phyloP scores from a whole-genome alignment of 2,113 vertebrate genomes.

The Loxodonta africana region DNA sequence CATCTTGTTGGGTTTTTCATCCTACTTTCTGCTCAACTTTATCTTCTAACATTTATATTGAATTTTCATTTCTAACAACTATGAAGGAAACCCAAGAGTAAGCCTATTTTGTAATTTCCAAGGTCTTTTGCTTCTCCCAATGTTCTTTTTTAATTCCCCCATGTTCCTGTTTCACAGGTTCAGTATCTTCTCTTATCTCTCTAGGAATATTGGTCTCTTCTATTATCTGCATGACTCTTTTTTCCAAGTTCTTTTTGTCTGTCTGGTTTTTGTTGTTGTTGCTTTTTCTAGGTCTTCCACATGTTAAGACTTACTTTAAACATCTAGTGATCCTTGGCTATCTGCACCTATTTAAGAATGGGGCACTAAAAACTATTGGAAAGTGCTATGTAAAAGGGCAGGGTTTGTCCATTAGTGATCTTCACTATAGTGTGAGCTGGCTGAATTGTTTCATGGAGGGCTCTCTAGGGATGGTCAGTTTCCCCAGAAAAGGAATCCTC shows the following conservation, averaged over 20 bases:
- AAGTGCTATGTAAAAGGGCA: not conserved
- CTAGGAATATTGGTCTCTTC: not conserved
- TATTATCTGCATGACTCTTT: not conserved
- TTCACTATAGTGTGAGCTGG: not conserved
- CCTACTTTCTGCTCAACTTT: not conserved
- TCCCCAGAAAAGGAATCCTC: not conserved
- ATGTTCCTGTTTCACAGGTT: not conserved
- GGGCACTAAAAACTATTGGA: not conserved
- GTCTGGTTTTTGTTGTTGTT: not conserved
- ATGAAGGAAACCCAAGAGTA: not conserved
- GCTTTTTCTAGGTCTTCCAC: too few species aligned
- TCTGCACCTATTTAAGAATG: not conserved
- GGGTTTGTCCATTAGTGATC: not conserved
- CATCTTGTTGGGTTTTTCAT: not conserved
- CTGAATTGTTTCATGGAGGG: not conserved
- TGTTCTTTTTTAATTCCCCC: not conserved
- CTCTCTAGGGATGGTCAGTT: not conserved
- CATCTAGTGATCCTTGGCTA: not conserved
- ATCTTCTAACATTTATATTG: not conserved
- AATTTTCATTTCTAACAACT: not conserved
- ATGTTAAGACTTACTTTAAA: not conserved
- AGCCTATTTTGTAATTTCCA: not conserved
- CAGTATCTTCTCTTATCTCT: not conserved
- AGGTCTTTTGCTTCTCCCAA: not conserved
- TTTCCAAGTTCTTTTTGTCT: not conserved